phyloP scores from a whole-genome alignment of 2,888 invertebrate genomes.

The Chymomyza caudatula region DNA sequence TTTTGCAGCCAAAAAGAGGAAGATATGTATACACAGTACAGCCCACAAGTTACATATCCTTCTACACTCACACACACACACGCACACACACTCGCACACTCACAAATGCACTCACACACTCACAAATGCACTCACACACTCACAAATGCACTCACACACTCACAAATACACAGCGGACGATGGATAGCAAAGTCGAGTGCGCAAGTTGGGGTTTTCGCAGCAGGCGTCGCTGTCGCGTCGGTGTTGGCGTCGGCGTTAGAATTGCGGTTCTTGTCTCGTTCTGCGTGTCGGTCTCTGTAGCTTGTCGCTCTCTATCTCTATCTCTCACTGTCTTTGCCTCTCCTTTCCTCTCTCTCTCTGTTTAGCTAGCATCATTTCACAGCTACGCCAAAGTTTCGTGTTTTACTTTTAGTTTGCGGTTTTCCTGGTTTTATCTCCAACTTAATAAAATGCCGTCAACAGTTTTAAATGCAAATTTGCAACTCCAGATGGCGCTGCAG shows the following conservation, averaged over 20 bases:
- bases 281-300: conserved; percentile 3
- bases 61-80: conserved; percentile 50
- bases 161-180: background rate
- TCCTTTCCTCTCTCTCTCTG: no score
- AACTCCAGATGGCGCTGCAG: conserved; percentile 25
- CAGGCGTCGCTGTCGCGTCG: background rate
- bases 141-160: background rate
- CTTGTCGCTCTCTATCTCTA: background rate
- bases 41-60: conserved; percentile 70
- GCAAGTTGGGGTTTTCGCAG: background rate
- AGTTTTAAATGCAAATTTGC: conserved; percentile 73
- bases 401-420: conserved; percentile 72
- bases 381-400: conserved; percentile 67
- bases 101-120: background rate
- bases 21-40: conserved; percentile 33
- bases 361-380: conserved; percentile 54
- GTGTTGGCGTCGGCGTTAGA: conserved; percentile 4
- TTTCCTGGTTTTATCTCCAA: conserved; percentile 73
- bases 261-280: background rate
- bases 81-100: no score
- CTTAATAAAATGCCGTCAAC: conserved; percentile 72
- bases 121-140: conserved; percentile 45
- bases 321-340: conserved; percentile 22
- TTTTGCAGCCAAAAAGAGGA: background rate
- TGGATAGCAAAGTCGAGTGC: background rate